These are phyloP conservation scores for Papilio elwesi DNA, from an alignment of 2,888 invertebrate genomes.

Conservation along the genomic window DNA sequence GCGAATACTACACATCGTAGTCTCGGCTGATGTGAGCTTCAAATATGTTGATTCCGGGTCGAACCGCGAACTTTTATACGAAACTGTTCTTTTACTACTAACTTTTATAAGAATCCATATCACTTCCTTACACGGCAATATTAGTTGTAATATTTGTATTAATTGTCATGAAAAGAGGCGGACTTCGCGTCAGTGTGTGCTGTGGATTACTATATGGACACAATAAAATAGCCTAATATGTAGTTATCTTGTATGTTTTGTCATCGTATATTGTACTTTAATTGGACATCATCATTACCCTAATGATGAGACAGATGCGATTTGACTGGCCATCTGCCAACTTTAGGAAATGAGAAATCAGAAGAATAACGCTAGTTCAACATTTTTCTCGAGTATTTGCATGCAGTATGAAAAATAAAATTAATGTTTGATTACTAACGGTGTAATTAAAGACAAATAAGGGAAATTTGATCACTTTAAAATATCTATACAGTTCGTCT, in stretches of 20 bases:
- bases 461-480: not conserved
- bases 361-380: not conserved
- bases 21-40: not conserved
- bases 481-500: not conserved
- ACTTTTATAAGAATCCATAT: too few relatives aligned
- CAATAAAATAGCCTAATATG: too few relatives aligned
- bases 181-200: too few relatives aligned
- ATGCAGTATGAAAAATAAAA: too few relatives aligned
- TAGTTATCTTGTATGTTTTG: too few relatives aligned
- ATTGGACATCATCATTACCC: not conserved
- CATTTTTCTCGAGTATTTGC: not conserved
- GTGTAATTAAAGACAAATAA: not conserved
- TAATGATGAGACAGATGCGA: not conserved
- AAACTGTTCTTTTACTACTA: not conserved
- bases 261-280: too few relatives aligned
- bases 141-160: too few relatives aligned
- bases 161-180: too few relatives aligned
- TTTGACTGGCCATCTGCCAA: not conserved
- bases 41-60: not conserved
- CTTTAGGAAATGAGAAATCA: not conserved
- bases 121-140: not conserved
- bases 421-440: conserved; percentile 1
- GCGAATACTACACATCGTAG: not conserved
- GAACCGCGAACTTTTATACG: not conserved
- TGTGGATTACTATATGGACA: too few relatives aligned